Conservation (phyloP, 2,113 vertebrate genomes). For the Syrmaticus mikado region DNA sequence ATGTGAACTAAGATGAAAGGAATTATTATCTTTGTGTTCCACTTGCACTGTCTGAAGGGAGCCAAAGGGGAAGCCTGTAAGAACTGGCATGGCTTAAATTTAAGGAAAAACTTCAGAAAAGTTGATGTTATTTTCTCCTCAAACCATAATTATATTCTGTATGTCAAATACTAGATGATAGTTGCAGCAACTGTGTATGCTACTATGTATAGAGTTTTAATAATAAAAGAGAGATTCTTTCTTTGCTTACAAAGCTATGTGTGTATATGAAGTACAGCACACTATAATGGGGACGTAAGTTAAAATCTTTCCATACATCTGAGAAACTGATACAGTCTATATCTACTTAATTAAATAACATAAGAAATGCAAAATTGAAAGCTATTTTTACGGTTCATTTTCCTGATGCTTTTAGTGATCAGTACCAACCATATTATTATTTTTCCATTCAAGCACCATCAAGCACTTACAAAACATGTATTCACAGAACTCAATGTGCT, state of each 20-base stretch:
- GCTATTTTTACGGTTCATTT: neutral
- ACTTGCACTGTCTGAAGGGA: neutral
- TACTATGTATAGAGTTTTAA: neutral
- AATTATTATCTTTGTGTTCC: slow-evolving; percentile 16
- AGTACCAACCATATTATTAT: neutral
- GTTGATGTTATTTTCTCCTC: neutral
- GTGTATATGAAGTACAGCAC: neutral
- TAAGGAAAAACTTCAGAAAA: neutral
- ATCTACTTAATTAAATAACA: neutral
- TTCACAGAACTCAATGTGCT: neutral
- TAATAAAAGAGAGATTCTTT: neutral
- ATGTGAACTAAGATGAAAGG: neutral
- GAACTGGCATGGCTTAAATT: neutral
- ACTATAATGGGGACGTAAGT: neutral
- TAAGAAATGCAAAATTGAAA: neutral
- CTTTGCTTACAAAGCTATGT: neutral
- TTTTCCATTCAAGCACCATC: neutral
- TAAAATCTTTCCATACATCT: neutral
- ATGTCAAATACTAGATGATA: neutral
- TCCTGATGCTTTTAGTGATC: accelerated
- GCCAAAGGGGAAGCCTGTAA: neutral
- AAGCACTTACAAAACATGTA: neutral
- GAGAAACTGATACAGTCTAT: neutral
- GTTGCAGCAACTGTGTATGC: neutral
- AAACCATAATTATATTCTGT: neutral